A percentile compares a stretch with the other conserved stretches of the same genome.
Evolutionary conservation across 92 coral and sea anemone species (phyloP).

Genomic region (Umimayanthus kanabou): DNA sequence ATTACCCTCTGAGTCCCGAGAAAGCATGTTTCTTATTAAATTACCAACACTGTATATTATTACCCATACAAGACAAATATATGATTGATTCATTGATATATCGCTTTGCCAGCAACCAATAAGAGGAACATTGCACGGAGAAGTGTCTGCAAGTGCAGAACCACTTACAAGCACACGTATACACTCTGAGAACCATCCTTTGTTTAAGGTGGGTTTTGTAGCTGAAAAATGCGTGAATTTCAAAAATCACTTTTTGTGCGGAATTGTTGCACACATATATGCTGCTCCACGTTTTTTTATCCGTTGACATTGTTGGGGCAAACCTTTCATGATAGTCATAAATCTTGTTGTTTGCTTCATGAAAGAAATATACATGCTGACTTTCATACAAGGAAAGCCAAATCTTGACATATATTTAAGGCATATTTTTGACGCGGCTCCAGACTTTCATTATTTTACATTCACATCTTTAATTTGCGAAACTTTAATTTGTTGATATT

Average conservation of each 20-base stretch:
- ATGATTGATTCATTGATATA: background rate
- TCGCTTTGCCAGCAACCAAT: background rate
- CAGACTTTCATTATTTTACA: too few species aligned
- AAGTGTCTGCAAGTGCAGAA: background rate
- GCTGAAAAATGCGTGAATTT: background rate
- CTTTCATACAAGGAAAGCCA: background rate
- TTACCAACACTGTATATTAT: too few species aligned
- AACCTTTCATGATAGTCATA: too few species aligned
- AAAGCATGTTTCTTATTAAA: too few species aligned
- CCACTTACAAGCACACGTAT: constrained; percentile 18
- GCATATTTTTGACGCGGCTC: too few species aligned
- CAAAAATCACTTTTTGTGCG: background rate
- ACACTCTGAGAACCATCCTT: background rate
- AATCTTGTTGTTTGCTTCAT: too few species aligned
- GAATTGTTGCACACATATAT: too few species aligned
- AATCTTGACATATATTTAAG: too few species aligned
- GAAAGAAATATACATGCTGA: too few species aligned
- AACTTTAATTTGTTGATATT: too few species aligned
- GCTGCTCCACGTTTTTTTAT: background rate
- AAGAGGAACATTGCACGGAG: background rate
- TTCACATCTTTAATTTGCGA: too few species aligned
- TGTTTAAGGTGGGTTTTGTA: constrained; percentile 17
- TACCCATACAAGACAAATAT: background rate
- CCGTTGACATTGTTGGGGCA: background rate
- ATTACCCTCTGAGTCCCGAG: too few species aligned